These are phyloP conservation scores for Eurystomus gularis DNA, from an alignment of 2,113 vertebrate genomes.

Conservation along the genomic window DNA sequence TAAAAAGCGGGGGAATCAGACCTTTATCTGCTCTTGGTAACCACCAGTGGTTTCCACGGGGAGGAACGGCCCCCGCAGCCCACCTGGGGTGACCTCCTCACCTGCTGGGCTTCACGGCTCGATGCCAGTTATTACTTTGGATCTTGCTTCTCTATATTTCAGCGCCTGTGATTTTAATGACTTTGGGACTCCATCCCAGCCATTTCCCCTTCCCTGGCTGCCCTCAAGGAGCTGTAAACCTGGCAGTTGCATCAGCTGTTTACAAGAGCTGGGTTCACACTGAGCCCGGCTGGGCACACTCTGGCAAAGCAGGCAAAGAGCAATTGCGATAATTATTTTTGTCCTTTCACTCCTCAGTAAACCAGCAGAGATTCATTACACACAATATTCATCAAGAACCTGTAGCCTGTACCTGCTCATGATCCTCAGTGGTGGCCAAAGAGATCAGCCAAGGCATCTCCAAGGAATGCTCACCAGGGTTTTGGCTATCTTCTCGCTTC, in stretches of 20 bases:
- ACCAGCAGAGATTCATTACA: not conserved
- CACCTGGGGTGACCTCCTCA: not conserved
- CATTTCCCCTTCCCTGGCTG: not conserved
- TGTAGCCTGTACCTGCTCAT: not conserved
- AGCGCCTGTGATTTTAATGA: not conserved
- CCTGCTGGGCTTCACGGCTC: not conserved
- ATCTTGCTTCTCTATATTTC: not conserved
- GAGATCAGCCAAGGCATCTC: not conserved
- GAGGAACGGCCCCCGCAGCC: too few relatives aligned
- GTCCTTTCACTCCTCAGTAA: not conserved
- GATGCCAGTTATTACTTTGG: not conserved
- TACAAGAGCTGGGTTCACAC: not conserved
- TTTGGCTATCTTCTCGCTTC: not conserved
- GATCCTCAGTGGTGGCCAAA: not conserved
- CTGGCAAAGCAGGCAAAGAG: not conserved
- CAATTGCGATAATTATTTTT: not conserved
- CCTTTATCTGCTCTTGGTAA: not conserved
- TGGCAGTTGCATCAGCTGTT: not conserved
- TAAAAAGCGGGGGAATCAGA: not conserved
- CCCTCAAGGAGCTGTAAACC: not conserved
- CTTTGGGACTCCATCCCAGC: not conserved
- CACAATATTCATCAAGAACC: not conserved
- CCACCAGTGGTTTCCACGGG: rapidly evolving
- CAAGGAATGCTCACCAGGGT: not conserved
- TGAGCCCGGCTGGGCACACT: not conserved